These are phyloP conservation scores for Ibycter americanus DNA, from an alignment of 2,797 vertebrate species.

Conservation along the genomic window DNA sequence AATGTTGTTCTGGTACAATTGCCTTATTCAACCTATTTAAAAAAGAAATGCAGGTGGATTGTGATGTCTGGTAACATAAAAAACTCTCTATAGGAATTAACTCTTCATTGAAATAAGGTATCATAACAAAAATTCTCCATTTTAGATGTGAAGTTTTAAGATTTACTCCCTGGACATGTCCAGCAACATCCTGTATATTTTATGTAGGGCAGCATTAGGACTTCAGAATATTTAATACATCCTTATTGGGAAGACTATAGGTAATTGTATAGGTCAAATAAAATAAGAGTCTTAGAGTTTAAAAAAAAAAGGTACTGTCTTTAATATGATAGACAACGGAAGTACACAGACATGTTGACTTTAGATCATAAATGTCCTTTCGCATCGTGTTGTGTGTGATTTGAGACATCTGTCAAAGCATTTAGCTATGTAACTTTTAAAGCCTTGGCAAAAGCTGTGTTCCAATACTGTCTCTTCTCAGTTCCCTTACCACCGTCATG, in stretches of 20 bases:
- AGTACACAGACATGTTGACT: neutral
- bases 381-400: neutral
- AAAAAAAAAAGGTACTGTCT: neutral
- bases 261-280: neutral
- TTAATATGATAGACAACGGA: neutral
- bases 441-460: neutral
- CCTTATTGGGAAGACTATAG: neutral
- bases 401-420: neutral
- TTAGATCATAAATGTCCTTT: neutral
- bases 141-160: neutral
- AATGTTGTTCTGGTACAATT: neutral
- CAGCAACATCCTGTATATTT: neutral
- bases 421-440: neutral
- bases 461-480: neutral
- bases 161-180: neutral
- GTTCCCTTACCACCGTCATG: accelerated
- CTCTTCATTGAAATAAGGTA: neutral
- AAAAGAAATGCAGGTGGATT: neutral
- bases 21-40: neutral
- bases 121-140: neutral
- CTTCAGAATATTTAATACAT: neutral
- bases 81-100: neutral
- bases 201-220: neutral
- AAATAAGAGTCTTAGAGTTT: neutral
- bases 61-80: neutral